A percentile compares a stretch with the other conserved stretches of the same genome.
Evolutionary conservation across 92 coral and sea anemone species (phyloP).

Genomic region (Plumapathes pennacea): DNA sequence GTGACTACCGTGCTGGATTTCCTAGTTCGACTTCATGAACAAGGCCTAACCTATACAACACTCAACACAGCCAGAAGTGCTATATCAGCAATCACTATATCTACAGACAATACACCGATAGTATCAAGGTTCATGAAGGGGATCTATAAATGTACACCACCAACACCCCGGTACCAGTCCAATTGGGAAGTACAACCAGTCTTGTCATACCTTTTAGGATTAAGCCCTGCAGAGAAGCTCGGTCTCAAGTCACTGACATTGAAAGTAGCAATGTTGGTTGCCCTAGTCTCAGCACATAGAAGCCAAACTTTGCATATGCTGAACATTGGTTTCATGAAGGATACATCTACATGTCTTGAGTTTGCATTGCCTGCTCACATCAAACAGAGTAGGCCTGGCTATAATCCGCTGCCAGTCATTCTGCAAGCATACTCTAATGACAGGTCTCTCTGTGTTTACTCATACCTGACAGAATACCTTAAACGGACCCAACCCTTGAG

Average conservation of each 20-base stretch:
- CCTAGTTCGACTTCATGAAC: slow-evolving; percentile 26
- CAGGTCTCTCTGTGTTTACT: slow-evolving; percentile 32
- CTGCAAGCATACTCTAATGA: slow-evolving; percentile 36
- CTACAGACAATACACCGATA: slow-evolving; percentile 17
- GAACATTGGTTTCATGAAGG: slow-evolving; percentile 39
- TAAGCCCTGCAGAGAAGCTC: slow-evolving; percentile 3
- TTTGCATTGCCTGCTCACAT: slow-evolving; percentile 22
- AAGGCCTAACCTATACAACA: slow-evolving; percentile 26
- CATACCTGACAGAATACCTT: slow-evolving; percentile 21
- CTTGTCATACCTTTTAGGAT: slow-evolving; percentile 20
- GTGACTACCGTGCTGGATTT: slow-evolving; percentile 27
- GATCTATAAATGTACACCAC: slow-evolving; percentile 35
- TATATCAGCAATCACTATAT: slow-evolving; percentile 36
- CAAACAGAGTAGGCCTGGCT: slow-evolving; percentile 28
- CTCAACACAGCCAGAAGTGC: slow-evolving; percentile 54
- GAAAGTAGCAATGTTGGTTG: slow-evolving; percentile 16
- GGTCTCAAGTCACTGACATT: slow-evolving; percentile 12
- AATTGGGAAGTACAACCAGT: slow-evolving; percentile 48
- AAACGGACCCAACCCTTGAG: slow-evolving; percentile 29
- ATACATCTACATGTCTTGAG: not conserved
- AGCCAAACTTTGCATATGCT: slow-evolving; percentile 39
- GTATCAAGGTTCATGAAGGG: slow-evolving; percentile 59
- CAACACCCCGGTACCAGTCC: slow-evolving; percentile 36
- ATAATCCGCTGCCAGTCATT: slow-evolving; percentile 16
- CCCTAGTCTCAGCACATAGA: slow-evolving; percentile 32